Percentiles rank a stretch among this genome's conserved stretches.
Conservation (phyloP, 2,113 vertebrate genomes). For the Actinemys pallida region DNA sequence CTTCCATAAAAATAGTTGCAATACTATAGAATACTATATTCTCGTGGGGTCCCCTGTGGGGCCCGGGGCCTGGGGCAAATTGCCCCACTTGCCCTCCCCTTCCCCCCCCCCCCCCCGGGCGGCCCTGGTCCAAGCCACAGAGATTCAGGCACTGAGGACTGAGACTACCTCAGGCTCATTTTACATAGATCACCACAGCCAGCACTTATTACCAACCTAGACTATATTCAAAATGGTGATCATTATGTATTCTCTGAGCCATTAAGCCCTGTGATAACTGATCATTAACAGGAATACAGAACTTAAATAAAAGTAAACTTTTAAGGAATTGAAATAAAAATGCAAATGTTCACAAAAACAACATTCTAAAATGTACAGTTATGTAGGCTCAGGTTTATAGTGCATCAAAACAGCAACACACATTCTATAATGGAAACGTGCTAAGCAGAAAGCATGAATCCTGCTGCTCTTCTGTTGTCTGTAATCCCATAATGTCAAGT, state of each 20-base stretch:
- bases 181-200: background rate
- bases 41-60: no score
- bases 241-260: background rate
- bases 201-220: background rate
- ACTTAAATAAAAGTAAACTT: background rate
- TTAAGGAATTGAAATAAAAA: background rate
- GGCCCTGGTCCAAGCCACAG: no score
- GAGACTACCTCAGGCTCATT: background rate
- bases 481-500: background rate
- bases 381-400: background rate
- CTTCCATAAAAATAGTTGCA: no score
- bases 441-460: background rate
- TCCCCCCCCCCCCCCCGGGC: no score
- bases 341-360: background rate
- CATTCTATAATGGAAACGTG: background rate
- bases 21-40: no score
- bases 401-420: background rate
- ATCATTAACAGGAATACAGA: background rate
- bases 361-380: background rate
- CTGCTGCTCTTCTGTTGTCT: background rate
- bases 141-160: background rate
- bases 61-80: no score
- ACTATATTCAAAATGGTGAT: background rate
- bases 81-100: no score
- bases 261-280: background rate